Evolutionary conservation across 1,140 invertebrate species (phyloP).

Genomic region (Trichonephila clavata): DNA sequence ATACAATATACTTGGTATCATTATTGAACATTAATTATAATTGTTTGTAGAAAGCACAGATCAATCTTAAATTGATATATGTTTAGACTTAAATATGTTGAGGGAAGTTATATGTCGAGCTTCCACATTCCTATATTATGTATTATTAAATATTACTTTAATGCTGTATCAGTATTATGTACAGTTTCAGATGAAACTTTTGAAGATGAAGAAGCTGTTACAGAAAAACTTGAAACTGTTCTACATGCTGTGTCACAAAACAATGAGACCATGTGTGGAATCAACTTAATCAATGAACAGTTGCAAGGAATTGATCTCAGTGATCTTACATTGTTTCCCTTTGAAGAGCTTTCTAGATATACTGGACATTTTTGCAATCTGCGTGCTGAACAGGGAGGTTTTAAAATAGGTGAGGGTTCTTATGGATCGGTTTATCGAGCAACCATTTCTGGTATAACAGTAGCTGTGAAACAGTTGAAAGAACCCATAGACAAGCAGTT

Average conservation of each 20-base stretch:
- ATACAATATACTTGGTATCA: no score
- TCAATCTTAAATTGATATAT: no score
- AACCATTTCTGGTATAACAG: background rate
- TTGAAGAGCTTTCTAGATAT: conserved; percentile 2
- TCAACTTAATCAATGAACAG: background rate
- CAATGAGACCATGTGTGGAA: background rate
- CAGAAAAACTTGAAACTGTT: conserved; percentile 45
- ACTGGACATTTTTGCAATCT: conserved; percentile 76
- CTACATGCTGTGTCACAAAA: background rate
- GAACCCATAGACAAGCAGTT: conserved; percentile 55
- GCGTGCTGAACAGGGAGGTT: conserved; percentile 67
- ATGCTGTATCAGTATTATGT: background rate
- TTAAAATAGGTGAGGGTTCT: conserved; percentile 78
- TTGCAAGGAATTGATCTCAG: conserved; percentile 41
- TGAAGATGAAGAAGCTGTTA: background rate
- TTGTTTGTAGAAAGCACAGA: no score
- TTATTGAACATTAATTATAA: no score
- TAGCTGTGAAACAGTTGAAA: conserved; percentile 69
- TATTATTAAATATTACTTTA: no score
- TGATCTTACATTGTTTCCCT: conserved; percentile 42
- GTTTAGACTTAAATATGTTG: no score
- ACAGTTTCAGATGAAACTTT: conserved; percentile 3
- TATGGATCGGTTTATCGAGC: conserved; percentile 78
- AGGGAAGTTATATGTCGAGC: no score
- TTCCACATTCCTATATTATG: no score